These are phyloP conservation scores for Drosophila sordidula DNA, from an alignment of 2,888 invertebrate genomes.

Conservation along the genomic window DNA sequence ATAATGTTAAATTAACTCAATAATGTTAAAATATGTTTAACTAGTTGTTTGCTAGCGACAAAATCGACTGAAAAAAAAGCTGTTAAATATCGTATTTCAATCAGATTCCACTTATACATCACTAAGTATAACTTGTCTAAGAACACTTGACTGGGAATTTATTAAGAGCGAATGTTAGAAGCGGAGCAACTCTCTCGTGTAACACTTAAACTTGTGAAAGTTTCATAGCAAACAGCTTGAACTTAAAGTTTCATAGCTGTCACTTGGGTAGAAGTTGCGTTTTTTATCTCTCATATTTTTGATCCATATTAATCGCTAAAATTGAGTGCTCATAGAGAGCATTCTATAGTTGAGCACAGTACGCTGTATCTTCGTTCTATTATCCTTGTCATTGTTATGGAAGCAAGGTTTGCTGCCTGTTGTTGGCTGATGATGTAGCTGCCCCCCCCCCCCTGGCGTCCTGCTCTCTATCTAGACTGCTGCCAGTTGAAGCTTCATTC, in stretches of 20 bases:
- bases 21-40: neutral
- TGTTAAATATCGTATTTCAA: too few relatives aligned
- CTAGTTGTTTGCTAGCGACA: neutral
- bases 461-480: constrained; percentile 15
- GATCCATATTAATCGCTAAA: constrained; percentile 33
- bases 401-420: constrained; percentile 27
- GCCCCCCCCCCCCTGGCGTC: neutral
- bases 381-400: constrained; percentile 74
- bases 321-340: constrained; percentile 48
- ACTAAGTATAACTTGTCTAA: neutral
- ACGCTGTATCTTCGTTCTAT: constrained; percentile 49
- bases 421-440: constrained; percentile 6
- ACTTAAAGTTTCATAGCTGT: neutral
- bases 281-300: neutral
- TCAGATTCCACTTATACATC: neutral
- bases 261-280: constrained; percentile 23
- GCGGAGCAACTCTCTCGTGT: neutral
- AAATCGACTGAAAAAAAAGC: too few relatives aligned
- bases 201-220: neutral
- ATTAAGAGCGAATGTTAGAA: constrained; percentile 2
- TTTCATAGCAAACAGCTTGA: constrained; percentile 1
- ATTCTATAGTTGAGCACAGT: constrained; percentile 37
- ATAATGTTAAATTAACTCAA: neutral
- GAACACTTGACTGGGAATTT: neutral
- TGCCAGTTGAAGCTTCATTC: constrained; percentile 75